Percentiles rank a stretch among this genome's conserved stretches.
Conservation (phyloP, 1,140 invertebrate genomes). For the Nebria ingens region DNA sequence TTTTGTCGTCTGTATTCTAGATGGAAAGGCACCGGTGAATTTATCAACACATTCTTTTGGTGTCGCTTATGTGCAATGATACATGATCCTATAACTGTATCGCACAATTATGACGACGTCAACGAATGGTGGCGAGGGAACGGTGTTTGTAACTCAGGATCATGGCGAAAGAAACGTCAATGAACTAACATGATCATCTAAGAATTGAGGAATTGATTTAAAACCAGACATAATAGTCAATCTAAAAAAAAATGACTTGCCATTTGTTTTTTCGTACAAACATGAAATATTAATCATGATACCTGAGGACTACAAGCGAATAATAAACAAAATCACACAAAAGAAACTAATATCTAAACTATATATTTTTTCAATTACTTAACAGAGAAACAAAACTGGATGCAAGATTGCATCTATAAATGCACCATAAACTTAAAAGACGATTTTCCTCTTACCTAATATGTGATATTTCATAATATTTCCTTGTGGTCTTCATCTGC, state of each 20-base stretch:
- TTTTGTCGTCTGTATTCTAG: conserved; percentile 88
- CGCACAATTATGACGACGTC: conserved; percentile 65
- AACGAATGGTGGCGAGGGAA: conserved; percentile 80
- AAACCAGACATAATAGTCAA: neutral
- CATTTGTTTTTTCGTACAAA: conserved; percentile 3
- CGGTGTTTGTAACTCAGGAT: conserved; percentile 54
- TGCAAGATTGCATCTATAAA: no score
- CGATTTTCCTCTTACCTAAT: no score
- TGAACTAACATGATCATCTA: neutral
- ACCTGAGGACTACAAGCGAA: no score
- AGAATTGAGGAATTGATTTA: neutral
- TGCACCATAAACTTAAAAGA: no score
- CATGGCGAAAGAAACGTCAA: conserved; percentile 45
- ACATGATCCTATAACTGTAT: conserved; percentile 53
- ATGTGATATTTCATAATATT: no score
- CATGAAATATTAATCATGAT: neutral
- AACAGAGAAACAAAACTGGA: no score
- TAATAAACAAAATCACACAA: no score
- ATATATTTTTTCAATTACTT: no score
- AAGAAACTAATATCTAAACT: no score
- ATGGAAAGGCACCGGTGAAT: conserved; percentile 84
- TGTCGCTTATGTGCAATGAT: conserved; percentile 87
- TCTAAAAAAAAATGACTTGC: conserved; percentile 2
- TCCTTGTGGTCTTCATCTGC: no score
- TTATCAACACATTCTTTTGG: conserved; percentile 93